phyloP scores from a whole-genome alignment of 1,140 invertebrate species.

The Caenorhabditis latens region DNA sequence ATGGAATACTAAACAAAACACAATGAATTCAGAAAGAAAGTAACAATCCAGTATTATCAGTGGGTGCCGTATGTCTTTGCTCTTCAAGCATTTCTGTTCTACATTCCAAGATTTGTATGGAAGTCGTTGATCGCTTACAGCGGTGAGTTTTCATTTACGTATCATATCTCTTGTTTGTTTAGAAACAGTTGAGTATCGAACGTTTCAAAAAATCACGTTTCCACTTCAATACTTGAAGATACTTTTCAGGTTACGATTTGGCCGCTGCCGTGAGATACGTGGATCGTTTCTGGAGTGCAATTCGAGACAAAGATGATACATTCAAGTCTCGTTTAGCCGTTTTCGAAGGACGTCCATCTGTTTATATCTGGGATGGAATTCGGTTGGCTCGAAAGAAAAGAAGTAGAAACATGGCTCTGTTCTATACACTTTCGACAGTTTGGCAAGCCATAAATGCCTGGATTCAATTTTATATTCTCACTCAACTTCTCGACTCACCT shows the following conservation, averaged over 20 bases:
- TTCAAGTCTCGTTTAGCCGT: slow-evolving; percentile 69
- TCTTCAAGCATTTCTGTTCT: slow-evolving; percentile 74
- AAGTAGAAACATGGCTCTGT: slow-evolving; percentile 70
- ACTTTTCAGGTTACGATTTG: slow-evolving; percentile 74
- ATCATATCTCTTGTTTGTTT: background rate
- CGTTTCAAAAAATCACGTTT: too few species aligned
- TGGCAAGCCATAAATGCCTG: slow-evolving; percentile 69
- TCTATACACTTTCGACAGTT: slow-evolving; percentile 73
- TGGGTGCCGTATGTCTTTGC: slow-evolving; percentile 77
- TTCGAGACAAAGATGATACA: slow-evolving; percentile 62
- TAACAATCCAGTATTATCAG: slow-evolving; percentile 75
- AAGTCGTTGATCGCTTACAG: slow-evolving; percentile 70
- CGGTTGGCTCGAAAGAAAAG: slow-evolving; percentile 69
- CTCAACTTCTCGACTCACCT: slow-evolving; percentile 71
- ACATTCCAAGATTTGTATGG: slow-evolving; percentile 76
- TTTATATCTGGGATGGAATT: slow-evolving; percentile 77
- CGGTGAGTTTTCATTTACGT: slow-evolving; percentile 64
- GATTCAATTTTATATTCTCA: slow-evolving; percentile 55
- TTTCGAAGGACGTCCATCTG: slow-evolving; percentile 73
- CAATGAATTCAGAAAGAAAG: slow-evolving; percentile 59
- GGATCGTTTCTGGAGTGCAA: slow-evolving; percentile 69
- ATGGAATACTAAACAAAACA: background rate
- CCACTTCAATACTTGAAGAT: too few species aligned
- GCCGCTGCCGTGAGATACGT: slow-evolving; percentile 71
- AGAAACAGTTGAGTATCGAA: background rate